Conservation (phyloP, 2,113 vertebrate species). For the Chunga burmeisteri region DNA sequence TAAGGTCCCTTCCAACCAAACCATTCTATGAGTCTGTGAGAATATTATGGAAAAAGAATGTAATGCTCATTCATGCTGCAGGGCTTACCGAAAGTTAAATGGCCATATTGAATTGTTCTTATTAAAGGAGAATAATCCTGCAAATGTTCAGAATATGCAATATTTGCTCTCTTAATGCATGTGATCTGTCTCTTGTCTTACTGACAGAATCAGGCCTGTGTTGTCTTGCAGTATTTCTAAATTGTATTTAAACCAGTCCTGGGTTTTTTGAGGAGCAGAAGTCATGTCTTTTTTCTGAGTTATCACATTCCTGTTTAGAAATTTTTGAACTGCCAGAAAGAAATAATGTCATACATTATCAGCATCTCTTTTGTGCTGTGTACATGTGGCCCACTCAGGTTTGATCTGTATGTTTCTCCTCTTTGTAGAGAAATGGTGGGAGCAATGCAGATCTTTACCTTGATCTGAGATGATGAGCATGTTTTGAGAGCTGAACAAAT, state of each 20-base stretch:
- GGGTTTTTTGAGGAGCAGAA: background rate
- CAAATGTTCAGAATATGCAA: background rate
- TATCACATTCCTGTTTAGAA: background rate
- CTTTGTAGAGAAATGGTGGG: background rate
- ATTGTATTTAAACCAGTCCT: background rate
- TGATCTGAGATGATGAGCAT: background rate
- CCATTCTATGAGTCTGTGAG: no score
- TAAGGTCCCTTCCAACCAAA: no score
- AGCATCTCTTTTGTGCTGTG: background rate
- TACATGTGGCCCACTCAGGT: background rate
- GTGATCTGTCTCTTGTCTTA: background rate
- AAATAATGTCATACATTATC: background rate
- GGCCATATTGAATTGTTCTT: background rate
- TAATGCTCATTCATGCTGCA: background rate
- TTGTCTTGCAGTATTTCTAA: background rate
- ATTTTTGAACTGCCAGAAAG: background rate
- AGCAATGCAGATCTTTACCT: background rate
- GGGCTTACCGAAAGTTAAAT: background rate
- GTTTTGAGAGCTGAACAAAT: background rate
- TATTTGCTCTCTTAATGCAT: background rate
- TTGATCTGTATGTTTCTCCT: background rate
- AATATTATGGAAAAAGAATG: background rate
- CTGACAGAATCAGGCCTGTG: background rate
- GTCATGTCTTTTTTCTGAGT: background rate
- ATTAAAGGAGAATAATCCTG: background rate